These are phyloP conservation scores for Petrolisthes manimaculis DNA, from an alignment of 2,888 invertebrate species.

Conservation along the genomic window DNA sequence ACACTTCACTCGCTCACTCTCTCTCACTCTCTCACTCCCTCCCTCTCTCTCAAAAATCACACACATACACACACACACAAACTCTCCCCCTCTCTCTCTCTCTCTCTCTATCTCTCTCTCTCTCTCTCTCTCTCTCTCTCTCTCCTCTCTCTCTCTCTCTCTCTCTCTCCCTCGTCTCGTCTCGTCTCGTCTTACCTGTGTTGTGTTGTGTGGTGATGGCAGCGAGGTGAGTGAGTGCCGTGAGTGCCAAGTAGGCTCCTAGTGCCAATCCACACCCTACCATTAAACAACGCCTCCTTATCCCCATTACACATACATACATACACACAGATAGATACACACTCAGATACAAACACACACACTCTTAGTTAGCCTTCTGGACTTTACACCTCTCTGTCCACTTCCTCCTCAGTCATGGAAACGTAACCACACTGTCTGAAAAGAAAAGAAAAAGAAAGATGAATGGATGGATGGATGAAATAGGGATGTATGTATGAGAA, in stretches of 20 bases:
- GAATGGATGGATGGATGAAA: background rate
- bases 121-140: slow-evolving; percentile 23
- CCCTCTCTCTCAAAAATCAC: no score
- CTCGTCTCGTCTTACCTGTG: background rate
- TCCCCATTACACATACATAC: background rate
- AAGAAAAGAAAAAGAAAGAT: background rate
- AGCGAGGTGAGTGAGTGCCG: slow-evolving; percentile 26
- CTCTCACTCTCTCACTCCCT: background rate
- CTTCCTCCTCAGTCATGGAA: no score
- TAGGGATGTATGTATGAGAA: no score
- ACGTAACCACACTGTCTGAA: background rate
- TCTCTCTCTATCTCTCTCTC: slow-evolving; percentile 20
- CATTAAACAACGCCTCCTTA: slow-evolving; percentile 14
- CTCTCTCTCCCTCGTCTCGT: background rate
- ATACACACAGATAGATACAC: background rate
- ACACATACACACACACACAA: no score
- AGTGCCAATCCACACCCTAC: slow-evolving; percentile 22
- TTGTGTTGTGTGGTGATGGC: background rate
- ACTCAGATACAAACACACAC: background rate
- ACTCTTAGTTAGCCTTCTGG: background rate
- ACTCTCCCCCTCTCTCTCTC: background rate
- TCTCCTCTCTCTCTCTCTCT: background rate
- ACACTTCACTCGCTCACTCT: slow-evolving; percentile 13
- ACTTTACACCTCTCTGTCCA: no score
- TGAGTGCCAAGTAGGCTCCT: slow-evolving; percentile 33